Percentiles rank a stretch among this genome's conserved stretches.
Evolutionary conservation across 2,113 vertebrate species (phyloP).

Genomic region (Gulo gulo): DNA sequence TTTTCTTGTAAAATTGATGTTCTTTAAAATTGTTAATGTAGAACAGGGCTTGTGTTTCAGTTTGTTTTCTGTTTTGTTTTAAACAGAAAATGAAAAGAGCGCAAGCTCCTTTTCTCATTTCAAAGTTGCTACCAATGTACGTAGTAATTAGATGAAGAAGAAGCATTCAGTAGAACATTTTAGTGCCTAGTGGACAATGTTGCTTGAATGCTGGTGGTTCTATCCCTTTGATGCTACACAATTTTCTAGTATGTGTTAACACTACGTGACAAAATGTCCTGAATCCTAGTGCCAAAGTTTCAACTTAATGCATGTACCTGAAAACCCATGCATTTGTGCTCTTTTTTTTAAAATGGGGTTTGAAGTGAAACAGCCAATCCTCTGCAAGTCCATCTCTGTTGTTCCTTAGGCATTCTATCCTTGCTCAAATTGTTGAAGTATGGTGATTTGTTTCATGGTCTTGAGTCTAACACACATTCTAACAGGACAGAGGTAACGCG

Average conservation of each 20-base stretch:
- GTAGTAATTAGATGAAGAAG: constrained; percentile 60
- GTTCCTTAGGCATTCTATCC: constrained; percentile 76
- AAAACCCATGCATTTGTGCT: constrained; percentile 64
- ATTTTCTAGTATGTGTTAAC: constrained; percentile 67
- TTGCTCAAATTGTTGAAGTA: constrained; percentile 79
- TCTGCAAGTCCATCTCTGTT: constrained; percentile 70
- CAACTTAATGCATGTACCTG: constrained; percentile 74
- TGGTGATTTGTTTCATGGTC: constrained; percentile 76
- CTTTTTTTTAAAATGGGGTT: constrained; percentile 61
- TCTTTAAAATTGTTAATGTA: constrained; percentile 63
- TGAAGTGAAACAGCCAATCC: constrained; percentile 71
- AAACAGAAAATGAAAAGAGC: constrained; percentile 48
- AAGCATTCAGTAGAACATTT: constrained; percentile 64
- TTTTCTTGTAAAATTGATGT: constrained; percentile 64
- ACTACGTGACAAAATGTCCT: constrained; percentile 38
- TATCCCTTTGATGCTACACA: constrained; percentile 61
- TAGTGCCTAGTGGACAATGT: constrained; percentile 72
- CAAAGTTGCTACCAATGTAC: constrained; percentile 65
- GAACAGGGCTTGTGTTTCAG: constrained; percentile 58
- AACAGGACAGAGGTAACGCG: constrained; percentile 73
- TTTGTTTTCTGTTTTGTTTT: constrained; percentile 57
- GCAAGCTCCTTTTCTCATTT: neutral
- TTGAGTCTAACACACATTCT: constrained; percentile 77
- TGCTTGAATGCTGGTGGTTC: constrained; percentile 75
- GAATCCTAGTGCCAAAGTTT: constrained; percentile 65